Percentiles rank a stretch among this genome's conserved stretches.
These are phyloP conservation scores for Cydia splendana DNA, from an alignment of 1,140 invertebrate species.

Conservation along the genomic window DNA sequence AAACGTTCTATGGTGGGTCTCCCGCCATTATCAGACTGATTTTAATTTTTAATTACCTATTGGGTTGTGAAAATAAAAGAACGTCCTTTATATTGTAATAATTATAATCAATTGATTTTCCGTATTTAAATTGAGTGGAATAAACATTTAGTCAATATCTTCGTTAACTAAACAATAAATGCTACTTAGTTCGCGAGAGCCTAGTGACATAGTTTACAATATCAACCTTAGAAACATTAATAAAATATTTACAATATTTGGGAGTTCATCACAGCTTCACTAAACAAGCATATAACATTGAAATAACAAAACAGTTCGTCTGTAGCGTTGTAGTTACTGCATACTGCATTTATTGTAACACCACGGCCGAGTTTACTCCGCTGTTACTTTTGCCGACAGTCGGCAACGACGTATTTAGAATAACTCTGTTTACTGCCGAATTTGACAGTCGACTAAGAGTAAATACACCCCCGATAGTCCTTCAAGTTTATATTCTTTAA, in stretches of 20 bases:
- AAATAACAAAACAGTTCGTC: conserved; percentile 70
- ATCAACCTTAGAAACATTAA: conserved; percentile 75
- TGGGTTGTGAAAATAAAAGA: conserved; percentile 39
- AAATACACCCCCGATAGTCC: too few species aligned
- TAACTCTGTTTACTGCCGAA: background rate
- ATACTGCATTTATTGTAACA: conserved; percentile 17
- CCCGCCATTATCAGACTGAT: background rate
- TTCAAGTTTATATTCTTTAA: too few species aligned
- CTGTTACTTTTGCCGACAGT: background rate
- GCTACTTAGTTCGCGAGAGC: conserved; percentile 71
- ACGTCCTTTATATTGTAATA: conserved; percentile 53
- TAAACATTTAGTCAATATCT: conserved; percentile 77
- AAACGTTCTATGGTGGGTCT: background rate
- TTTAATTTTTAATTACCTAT: background rate
- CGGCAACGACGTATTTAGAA: background rate
- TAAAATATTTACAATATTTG: conserved; percentile 79
- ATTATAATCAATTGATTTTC: conserved; percentile 76
- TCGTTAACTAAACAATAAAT: conserved; percentile 67
- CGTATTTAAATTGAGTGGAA: conserved; percentile 75
- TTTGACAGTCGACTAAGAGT: too few species aligned
- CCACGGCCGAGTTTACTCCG: background rate
- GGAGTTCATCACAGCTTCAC: conserved; percentile 79
- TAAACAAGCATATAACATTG: conserved; percentile 76
- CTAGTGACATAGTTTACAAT: conserved; percentile 67
- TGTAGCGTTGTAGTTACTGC: background rate